Evolutionary conservation across 2,888 invertebrate genomes (phyloP).

Genomic region (Cheiracanthium punctorium): DNA sequence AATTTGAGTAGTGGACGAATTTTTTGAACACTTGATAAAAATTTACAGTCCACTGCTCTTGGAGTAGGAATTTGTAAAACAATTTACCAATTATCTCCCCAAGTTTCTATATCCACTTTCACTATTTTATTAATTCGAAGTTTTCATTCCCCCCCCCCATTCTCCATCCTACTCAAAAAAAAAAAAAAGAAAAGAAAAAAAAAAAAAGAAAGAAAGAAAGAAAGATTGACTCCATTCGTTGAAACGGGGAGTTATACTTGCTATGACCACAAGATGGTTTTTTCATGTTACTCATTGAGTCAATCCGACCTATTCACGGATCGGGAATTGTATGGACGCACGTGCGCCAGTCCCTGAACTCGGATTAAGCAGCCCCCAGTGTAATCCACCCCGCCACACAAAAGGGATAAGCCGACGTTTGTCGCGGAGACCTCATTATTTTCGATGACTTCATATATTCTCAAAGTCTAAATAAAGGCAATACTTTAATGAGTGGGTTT

Average conservation of each 20-base stretch:
- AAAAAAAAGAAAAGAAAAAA: too few species aligned
- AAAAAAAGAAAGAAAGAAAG: too few species aligned
- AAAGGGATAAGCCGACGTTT: constrained; percentile 10
- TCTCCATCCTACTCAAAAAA: too few species aligned
- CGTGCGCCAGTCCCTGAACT: background rate
- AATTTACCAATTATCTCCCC: too few species aligned
- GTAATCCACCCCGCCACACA: constrained; percentile 12
- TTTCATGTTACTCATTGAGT: background rate
- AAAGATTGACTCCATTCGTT: background rate
- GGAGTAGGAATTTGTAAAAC: too few species aligned
- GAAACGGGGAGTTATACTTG: background rate
- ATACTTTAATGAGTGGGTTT: background rate
- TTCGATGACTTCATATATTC: constrained; percentile 11
- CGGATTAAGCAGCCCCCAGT: background rate
- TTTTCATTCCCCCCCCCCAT: too few species aligned
- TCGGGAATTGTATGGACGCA: background rate
- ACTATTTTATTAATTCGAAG: too few species aligned
- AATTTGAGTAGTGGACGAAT: too few species aligned
- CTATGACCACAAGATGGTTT: constrained; percentile 1
- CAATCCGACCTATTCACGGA: background rate
- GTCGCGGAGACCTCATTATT: constrained; percentile 12
- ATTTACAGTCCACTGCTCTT: too few species aligned
- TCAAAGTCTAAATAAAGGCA: background rate
- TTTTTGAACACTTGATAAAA: too few species aligned
- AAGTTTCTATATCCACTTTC: too few species aligned